Evolutionary conservation across 2,113 vertebrate genomes (phyloP), one percentile per base, ranked within the genome.

Genomic region (Pachyramphus minor): DNA sequence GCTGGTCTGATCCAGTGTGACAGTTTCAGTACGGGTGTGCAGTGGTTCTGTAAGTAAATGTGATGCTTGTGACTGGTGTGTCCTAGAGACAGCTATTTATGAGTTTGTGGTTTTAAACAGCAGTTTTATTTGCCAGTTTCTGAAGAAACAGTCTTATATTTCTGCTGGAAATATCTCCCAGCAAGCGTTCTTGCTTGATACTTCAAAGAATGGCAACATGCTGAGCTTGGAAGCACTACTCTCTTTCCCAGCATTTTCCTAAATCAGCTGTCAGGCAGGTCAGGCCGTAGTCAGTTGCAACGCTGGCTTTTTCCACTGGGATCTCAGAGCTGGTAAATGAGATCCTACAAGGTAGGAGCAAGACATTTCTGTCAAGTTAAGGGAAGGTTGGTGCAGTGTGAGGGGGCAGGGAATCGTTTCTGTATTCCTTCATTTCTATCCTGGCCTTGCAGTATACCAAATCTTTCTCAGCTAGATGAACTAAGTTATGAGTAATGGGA

Each of bases 231-330:
- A 91, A 93, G 35, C 42, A 8, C 19, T 62, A 9, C n/a, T 60
- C 11, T 47, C 44, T 79, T 81, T 97, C 66, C 69, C 50, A 91
- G 47, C 37, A 9, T 79, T 97, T 93, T 62, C 91, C 75, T 79
- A 35, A 82, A 69, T 66, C 58, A 80, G 28, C 33, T 4, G 3
- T 87, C 2, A 5, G 41, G 53, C 66, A 23, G 62, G 24, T 92
- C 50, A 91, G 71, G 28, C 74, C 53, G 27, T 53, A 79, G 58
- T 42, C 74, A 41, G 21, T 33, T 75, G 20, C 39, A 35, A 39
- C 87, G 62, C 67, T 91, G 30, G 27, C 30, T 69, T 66, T 91
- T 94, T 79, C 63, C 35, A 4, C 5, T 83, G 71, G 42, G 18
- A 69, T 90, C 81, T 88, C n/a, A 5, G 75, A 85, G 37, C 35